Conservation (phyloP, 2,797 vertebrate species). For the Hyperoplus lanceolatus region DNA sequence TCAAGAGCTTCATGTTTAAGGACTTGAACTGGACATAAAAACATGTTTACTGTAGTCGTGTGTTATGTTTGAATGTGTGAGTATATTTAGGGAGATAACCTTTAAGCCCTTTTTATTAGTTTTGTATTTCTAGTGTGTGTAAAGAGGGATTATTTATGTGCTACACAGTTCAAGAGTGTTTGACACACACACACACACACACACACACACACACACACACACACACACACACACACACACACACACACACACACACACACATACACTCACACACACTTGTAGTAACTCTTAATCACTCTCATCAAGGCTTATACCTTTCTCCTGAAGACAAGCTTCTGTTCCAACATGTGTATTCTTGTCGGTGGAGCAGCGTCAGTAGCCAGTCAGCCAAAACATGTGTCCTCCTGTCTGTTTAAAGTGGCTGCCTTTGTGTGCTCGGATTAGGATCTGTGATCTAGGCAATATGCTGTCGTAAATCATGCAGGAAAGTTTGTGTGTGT, state of each 20-base stretch:
- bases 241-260: slow-evolving; percentile 28
- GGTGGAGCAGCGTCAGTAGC: slow-evolving; percentile 50
- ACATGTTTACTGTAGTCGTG: neutral
- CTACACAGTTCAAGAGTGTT: slow-evolving; percentile 45
- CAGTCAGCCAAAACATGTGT: slow-evolving; percentile 77
- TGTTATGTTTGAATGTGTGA: slow-evolving; percentile 18
- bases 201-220: slow-evolving; percentile 22
- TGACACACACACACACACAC: slow-evolving; percentile 47
- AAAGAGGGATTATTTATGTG: slow-evolving; percentile 65
- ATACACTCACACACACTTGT: slow-evolving; percentile 47
- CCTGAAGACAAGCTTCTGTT: slow-evolving; percentile 57
- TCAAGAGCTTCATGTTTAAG: neutral
- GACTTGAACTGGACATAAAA: neutral
- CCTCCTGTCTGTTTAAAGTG: slow-evolving; percentile 75
- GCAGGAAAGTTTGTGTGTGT: slow-evolving; percentile 32
- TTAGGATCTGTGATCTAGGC: slow-evolving; percentile 69
- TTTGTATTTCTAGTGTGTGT: slow-evolving; percentile 45
- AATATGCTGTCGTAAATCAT: slow-evolving; percentile 70
- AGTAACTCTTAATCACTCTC: slow-evolving; percentile 74
- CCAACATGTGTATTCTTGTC: slow-evolving; percentile 76
- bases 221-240: slow-evolving; percentile 40
- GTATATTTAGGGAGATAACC: slow-evolving; percentile 11
- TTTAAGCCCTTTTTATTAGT: slow-evolving; percentile 44
- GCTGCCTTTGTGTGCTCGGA: slow-evolving; percentile 72
- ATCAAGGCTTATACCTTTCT: slow-evolving; percentile 67